Evolutionary conservation across 2,888 invertebrate genomes (phyloP).

Genomic region (Rhamnusium bicolor): DNA sequence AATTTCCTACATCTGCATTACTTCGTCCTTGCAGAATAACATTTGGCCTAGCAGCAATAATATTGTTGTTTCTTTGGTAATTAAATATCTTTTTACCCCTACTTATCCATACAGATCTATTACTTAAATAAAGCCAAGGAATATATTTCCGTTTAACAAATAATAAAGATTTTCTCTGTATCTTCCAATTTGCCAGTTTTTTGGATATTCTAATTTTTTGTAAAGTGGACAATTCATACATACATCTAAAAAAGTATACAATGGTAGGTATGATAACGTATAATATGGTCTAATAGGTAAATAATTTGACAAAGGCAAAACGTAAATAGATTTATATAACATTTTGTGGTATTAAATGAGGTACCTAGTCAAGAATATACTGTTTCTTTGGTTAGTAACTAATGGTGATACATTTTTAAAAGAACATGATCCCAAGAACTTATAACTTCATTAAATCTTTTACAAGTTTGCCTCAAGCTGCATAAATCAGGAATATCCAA

Average conservation of each 20-base stretch:
- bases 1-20: conserved; percentile 70
- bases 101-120: conserved; percentile 73
- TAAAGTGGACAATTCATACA: conserved; percentile 26
- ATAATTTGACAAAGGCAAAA: too few species aligned
- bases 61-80: conserved; percentile 62
- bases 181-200: conserved; percentile 75
- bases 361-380: conserved; percentile 47
- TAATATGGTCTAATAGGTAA: too few species aligned
- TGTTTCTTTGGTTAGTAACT: conserved; percentile 51
- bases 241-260: conserved; percentile 50
- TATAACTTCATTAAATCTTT: conserved; percentile 71
- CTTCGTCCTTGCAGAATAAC: conserved; percentile 52
- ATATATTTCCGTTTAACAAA: conserved; percentile 70
- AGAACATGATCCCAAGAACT: conserved; percentile 55
- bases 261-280: too few species aligned
- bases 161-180: conserved; percentile 72
- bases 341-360: not conserved
- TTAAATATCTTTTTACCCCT: conserved; percentile 68
- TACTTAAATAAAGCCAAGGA: conserved; percentile 74
- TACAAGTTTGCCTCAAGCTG: conserved; percentile 72
- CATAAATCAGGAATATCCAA: conserved; percentile 72
- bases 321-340: not conserved
- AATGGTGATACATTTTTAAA: conserved; percentile 43
- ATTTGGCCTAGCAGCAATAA: conserved; percentile 23
- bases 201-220: conserved; percentile 62